Percentiles rank a stretch among this genome's conserved stretches.
Evolutionary conservation across 2,797 vertebrate genomes (phyloP).

Genomic region (Melopsittacus undulatus): DNA sequence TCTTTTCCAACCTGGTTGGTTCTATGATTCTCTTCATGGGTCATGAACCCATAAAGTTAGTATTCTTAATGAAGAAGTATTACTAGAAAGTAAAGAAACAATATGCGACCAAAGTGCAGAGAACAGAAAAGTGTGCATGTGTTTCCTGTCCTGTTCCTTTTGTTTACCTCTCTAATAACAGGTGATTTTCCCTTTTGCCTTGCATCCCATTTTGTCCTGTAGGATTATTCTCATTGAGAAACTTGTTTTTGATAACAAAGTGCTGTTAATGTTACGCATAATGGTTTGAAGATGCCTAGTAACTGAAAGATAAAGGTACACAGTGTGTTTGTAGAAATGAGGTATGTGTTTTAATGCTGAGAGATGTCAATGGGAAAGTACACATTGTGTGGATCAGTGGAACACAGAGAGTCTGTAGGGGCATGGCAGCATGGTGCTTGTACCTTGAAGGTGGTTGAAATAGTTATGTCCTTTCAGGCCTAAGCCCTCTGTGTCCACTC

Average conservation of each 20-base stretch:
- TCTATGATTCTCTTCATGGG: neutral
- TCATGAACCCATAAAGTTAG: neutral
- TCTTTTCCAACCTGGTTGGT: neutral
- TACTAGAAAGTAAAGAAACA: neutral
- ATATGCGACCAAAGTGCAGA: neutral
- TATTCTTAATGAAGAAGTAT: neutral
- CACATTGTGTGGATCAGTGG: rapidly evolving
- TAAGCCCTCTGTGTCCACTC: neutral
- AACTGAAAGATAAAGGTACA: neutral
- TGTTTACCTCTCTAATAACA: neutral
- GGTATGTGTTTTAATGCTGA: neutral
- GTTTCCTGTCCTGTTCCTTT: rapidly evolving
- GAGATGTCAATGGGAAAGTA: rapidly evolving
- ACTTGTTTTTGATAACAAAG: neutral
- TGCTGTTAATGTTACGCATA: neutral
- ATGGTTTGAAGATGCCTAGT: neutral
- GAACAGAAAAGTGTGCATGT: rapidly evolving
- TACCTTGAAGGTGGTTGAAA: neutral
- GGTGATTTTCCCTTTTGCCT: neutral
- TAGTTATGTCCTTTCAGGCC: neutral
- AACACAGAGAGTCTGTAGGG: no score
- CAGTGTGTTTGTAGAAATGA: neutral
- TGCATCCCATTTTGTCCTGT: neutral
- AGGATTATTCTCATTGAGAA: neutral
- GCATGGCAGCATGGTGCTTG: neutral